Evolutionary conservation across 2,888 invertebrate genomes (phyloP), one percentile per base, ranked within the genome.

Genomic region (Prosapia bicincta): DNA sequence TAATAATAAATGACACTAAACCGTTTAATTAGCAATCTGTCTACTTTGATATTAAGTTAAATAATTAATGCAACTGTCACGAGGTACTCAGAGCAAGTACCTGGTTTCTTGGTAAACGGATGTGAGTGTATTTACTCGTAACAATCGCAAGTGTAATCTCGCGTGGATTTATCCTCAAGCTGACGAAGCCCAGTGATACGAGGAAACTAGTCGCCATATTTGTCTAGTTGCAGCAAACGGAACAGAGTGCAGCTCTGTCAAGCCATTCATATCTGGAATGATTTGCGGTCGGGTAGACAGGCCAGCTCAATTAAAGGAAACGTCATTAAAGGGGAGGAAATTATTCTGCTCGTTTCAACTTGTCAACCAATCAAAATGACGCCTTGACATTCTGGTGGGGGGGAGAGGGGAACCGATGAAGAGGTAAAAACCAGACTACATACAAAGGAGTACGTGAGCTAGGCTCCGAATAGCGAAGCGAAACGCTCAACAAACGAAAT

Each of bases 281-380:
- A 54, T 54, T 54, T 54, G 54, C 54, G 20, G 54, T 20, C 54
- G 54, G 20, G 54, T 20, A 54, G 54, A 54, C 54, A 54, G 54
- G 54, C 54, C 54, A 54, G 20, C 20, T 54, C 54, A 54, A 54
- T 54, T 54, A 54, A 54, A 54, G 20, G 20, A 54, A 54, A 54
- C 54, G 54, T 54, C 54, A 54, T 54, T 54, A 54, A 54, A 54
- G 54, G 54, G 54, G 54, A 54, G 54, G 54, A 54, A 54, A 54
- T 54, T 54, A 54, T 54, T 54, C 54, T 20, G 54, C 54, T 54
- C 54, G 54, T 54, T 54, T 54, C 54, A 54, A 54, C 54, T 54
- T 54, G 54, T 54, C 54, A 54, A 54, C 54, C 54, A 54, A 54
- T 54, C 54, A 54, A 54, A 54, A 54, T 54, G 54, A 54, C 54